A percentile compares a stretch with the other conserved stretches of the same genome.
Conservation (phyloP, 2,888 invertebrate genomes). For the Sisyra nigra region DNA sequence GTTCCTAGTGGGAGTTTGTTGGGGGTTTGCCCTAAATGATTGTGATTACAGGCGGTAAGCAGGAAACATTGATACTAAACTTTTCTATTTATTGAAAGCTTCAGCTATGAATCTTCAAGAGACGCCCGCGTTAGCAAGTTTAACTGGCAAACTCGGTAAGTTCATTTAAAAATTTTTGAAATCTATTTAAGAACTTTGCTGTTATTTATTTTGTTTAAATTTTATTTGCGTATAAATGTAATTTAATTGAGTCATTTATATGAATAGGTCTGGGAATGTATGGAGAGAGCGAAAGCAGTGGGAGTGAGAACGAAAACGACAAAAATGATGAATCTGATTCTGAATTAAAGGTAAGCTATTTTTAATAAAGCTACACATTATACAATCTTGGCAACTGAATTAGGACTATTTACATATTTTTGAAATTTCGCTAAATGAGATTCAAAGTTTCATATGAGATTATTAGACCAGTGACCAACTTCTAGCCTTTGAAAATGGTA, state of each 20-base stretch:
- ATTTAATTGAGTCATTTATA: conserved; percentile 11
- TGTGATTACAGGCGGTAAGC: conserved; percentile 6
- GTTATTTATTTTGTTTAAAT: conserved; percentile 4
- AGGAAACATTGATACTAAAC: conserved; percentile 3
- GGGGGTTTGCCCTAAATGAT: not conserved
- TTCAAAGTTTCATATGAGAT: not conserved
- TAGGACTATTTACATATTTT: no score
- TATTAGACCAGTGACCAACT: no score
- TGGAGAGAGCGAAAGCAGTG: conserved; percentile 53
- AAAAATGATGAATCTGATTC: conserved; percentile 46
- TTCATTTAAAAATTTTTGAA: conserved; percentile 20
- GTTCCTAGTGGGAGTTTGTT: not conserved
- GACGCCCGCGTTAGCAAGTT: conserved; percentile 78
- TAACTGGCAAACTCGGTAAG: conserved; percentile 86
- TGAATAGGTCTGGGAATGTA: conserved; percentile 70
- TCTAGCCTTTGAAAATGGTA: no score
- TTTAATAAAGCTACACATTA: not conserved
- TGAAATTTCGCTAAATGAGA: not conserved
- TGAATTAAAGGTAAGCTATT: conserved; percentile 46
- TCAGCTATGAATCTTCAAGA: conserved; percentile 32
- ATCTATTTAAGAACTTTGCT: not conserved
- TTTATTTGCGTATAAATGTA: not conserved
- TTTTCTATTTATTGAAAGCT: conserved; percentile 20
- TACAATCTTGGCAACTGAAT: not conserved
- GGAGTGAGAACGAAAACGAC: conserved; percentile 35